A percentile compares a stretch with the other conserved stretches of the same genome.
These are phyloP conservation scores for Sitta europaea DNA, from an alignment of 2,113 vertebrate species.

Conservation along the genomic window DNA sequence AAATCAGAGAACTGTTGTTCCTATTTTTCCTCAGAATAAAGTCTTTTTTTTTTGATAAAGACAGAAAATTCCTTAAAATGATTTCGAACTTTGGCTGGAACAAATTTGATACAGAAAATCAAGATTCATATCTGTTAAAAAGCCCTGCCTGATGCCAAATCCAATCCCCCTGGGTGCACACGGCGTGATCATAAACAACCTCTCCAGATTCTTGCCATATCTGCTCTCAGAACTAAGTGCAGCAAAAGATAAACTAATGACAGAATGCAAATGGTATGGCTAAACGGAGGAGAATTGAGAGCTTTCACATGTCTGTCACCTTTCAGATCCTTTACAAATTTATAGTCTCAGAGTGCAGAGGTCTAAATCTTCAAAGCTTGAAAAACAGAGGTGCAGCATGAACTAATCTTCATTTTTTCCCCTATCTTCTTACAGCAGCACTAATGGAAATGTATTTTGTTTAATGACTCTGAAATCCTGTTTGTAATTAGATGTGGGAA, in stretches of 20 bases:
- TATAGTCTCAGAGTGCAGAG: slow-evolving; percentile 65
- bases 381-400: slow-evolving; percentile 64
- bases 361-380: slow-evolving; percentile 73
- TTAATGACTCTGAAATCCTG: slow-evolving; percentile 90
- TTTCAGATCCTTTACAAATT: slow-evolving; percentile 67
- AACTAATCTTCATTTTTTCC: slow-evolving; percentile 75
- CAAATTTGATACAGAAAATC: slow-evolving; percentile 1
- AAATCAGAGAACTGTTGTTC: slow-evolving; percentile 5
- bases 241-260: slow-evolving; percentile 33
- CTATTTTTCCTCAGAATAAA: background rate
- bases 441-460: slow-evolving; percentile 90
- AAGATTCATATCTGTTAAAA: background rate
- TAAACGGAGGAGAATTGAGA: slow-evolving; percentile 16
- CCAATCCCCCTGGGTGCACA: background rate
- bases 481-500: slow-evolving; percentile 94
- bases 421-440: slow-evolving; percentile 76
- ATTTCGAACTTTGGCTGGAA: background rate
- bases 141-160: background rate
- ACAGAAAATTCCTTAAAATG: background rate
- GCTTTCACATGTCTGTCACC: slow-evolving; percentile 47
- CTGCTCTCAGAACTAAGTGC: slow-evolving; percentile 43
- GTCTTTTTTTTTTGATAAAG: background rate
- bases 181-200: background rate
- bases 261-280: slow-evolving; percentile 29
- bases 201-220: slow-evolving; percentile 20